phyloP scores from a whole-genome alignment of 2,113 vertebrate genomes.

The Anoura caudifer region DNA sequence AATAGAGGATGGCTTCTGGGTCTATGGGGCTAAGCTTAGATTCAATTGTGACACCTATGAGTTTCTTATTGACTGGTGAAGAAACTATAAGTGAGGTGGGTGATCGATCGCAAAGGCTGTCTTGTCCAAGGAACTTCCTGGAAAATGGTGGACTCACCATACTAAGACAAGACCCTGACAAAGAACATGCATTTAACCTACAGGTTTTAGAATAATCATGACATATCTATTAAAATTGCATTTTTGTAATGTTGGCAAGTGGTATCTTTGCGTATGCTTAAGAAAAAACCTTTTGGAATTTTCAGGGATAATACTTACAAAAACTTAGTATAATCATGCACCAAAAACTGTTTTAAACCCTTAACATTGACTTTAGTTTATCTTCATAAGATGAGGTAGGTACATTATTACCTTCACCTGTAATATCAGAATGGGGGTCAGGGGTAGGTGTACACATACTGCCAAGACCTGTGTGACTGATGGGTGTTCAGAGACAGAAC shows the following conservation, averaged over 20 bases:
- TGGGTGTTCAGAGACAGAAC: background rate
- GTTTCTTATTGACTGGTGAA: background rate
- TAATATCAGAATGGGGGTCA: background rate
- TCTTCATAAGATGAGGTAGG: background rate
- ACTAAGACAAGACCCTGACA: background rate
- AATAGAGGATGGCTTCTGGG: background rate
- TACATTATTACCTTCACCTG: background rate
- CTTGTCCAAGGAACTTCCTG: background rate
- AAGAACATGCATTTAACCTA: background rate
- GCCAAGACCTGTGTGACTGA: background rate
- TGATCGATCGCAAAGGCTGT: background rate
- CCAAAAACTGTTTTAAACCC: background rate
- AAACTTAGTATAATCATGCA: background rate
- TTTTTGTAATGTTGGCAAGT: background rate
- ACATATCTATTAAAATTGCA: background rate
- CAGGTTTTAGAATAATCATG: background rate
- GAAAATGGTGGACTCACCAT: background rate
- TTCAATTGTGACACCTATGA: background rate
- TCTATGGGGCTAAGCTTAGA: background rate
- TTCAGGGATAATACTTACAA: background rate
- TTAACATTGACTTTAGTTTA: background rate
- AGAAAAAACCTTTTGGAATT: background rate
- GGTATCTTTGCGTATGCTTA: background rate
- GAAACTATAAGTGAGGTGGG: background rate
- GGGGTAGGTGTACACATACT: background rate